Evolutionary conservation across 2,113 vertebrate genomes (phyloP), one percentile per base, ranked within the genome.

Genomic region (Phrynosoma blainvillii): DNA sequence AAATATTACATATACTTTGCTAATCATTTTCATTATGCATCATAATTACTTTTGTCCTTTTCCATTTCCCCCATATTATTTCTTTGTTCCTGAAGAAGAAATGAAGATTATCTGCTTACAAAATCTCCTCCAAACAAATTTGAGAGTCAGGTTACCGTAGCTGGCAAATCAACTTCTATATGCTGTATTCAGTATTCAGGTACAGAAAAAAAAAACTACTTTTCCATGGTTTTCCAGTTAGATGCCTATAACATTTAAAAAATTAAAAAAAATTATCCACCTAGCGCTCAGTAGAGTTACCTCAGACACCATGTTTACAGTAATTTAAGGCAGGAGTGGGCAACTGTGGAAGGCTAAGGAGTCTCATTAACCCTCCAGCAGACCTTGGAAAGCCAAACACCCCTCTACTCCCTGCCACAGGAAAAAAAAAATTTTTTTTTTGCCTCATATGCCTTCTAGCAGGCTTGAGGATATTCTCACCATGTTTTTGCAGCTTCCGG

Each of bases 151-250:
- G 88, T 97, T 5, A 89, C 91, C 2, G 59, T 96, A 73, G 88
- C 95, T 23, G 91, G 30, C 47, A 96, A 95, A 84, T 87, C 95
- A 11, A 94, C 95, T 1, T 92, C 96, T 27, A 62, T 97, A 65
- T 92, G 62, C 84, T 97, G 96, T 36, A 30, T 98, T 79, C 97
- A 98, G 65, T 97, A 97, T 92, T 98, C 98, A 89, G 98, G 98
- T 98, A 91, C 89, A 89, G 40, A 79, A 90, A 0, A 32, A 2
- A 1, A 52, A 5, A 2, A 2, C 56, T 36, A 30, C 82, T 25
- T 86, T 11, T 71, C 6, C 30, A 21, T 75, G 25, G 25, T 18
- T 74, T 87, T 47, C 47, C 47, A 47, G 47, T 47, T 47, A 42
- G 84, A 77, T 30, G 25, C 56, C 25, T 18, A 6, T 16, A 85